Base-by-base conservation (phyloP, 1,140 invertebrate species). In the Harlomillsia oculata region DNA sequence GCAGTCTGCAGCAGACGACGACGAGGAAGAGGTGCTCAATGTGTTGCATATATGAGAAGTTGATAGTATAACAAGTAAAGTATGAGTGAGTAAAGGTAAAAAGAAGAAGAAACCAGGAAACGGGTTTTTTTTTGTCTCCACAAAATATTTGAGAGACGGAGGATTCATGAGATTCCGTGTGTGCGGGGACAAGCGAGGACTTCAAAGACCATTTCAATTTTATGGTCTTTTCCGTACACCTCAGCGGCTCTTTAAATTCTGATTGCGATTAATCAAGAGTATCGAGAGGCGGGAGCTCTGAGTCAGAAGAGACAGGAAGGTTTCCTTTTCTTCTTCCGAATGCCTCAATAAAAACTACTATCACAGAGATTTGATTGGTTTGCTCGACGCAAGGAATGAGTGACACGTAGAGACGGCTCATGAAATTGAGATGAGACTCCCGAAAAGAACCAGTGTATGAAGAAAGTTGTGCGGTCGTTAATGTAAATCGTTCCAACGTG, bases 251-350 rank as follows among this genome's bases (percentile, higher is more conserved):
- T 48, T 48, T 21, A 48, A 48, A 48, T 32, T 48, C 28, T 28
- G 45, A 48, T 48, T 48, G 45, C 34, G 45, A 48, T 48, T 48
- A 48, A 48, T 48, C 45, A 48, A 48, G 45, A 32, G 45, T 29
- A 48, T 32, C 30, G 36, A 48, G 45, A 32, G 45, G 43, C 18
- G 36, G 36, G 30, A 32, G 29, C 5, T 46, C n/a, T n/a, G n/a
- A n/a, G n/a, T n/a, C n/a, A n/a, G n/a, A n/a, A n/a, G n/a, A n/a
- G n/a, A n/a, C n/a, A n/a, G n/a, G n/a, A n/a, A n/a, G n/a, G n/a
- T n/a, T n/a, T n/a, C n/a, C n/a, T n/a, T n/a, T n/a, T n/a, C n/a
- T n/a, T n/a, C n/a, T n/a, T n/a, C n/a, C n/a, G n/a, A n/a, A n/a
- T n/a, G n/a, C n/a, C n/a, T n/a, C n/a, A n/a, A n/a, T n/a, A n/a